These are phyloP conservation scores for Homarus americanus DNA, from an alignment of 1,140 invertebrate species.

Conservation along the genomic window DNA sequence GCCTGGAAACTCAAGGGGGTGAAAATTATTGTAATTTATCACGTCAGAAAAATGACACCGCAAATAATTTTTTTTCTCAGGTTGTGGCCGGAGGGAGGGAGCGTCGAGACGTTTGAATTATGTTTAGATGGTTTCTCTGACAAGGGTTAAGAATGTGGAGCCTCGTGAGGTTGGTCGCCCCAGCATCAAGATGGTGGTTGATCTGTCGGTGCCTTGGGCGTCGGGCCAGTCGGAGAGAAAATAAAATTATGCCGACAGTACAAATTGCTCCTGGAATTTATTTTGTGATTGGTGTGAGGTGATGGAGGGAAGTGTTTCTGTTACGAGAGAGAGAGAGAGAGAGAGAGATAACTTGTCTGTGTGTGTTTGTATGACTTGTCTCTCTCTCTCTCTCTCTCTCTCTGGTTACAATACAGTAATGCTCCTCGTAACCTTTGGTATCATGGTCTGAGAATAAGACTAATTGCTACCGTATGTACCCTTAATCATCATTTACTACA, in stretches of 20 bases:
- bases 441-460: too few relatives aligned
- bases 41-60: slow-evolving; percentile 14
- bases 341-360: background rate
- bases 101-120: slow-evolving; percentile 10
- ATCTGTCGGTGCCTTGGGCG: background rate
- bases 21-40: slow-evolving; percentile 12
- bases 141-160: background rate
- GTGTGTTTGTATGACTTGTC: too few relatives aligned
- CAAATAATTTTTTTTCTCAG: slow-evolving; percentile 5
- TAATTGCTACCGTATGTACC: too few relatives aligned
- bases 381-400: too few relatives aligned
- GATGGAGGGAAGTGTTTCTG: background rate
- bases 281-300: background rate
- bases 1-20: background rate
- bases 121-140: slow-evolving; percentile 15
- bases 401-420: too few relatives aligned
- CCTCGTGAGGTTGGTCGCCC: background rate
- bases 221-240: background rate
- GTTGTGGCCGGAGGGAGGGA: background rate
- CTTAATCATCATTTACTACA: too few relatives aligned
- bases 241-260: background rate
- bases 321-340: background rate
- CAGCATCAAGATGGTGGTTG: background rate
- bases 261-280: slow-evolving; percentile 11
- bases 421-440: too few relatives aligned